Evolutionary conservation across 2,888 invertebrate genomes (phyloP), one percentile per base, ranked within the genome.

Genomic region (Trimorus sp.): DNA sequence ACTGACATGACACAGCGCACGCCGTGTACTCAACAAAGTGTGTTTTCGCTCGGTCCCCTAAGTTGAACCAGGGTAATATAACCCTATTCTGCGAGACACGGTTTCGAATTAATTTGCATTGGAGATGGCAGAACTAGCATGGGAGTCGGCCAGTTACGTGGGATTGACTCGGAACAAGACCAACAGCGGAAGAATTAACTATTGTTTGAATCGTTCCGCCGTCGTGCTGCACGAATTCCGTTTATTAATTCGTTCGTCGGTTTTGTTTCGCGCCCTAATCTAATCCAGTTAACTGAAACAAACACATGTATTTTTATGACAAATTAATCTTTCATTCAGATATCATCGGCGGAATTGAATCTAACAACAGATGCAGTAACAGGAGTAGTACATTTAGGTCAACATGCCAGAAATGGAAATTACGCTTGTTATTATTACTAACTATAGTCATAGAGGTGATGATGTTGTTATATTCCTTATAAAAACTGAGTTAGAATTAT

Each of bases 71-170:
- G 70, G 79, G 68, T 83, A 83, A 79, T 83, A 83, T 83, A 83
- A 80, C 83, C 79, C 79, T 79, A 83, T 80, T 79, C 83, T 80
- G 51, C 68, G 79, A 83, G 83, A 77, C 83, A 83, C 54, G 83
- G 83, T 77, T 80, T 74, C 79, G 77, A 83, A 83, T 83, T 83
- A 83, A 83, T 80, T 83, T 83, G 79, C 83, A 83, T 83, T 83
- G 70, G 79, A 83, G 77, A 83, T 83, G 73, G 74, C 77, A 80
- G 73, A 80, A 83, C 79, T 77, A 76, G 59, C 79, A 69, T 79
- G 37, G 60, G 62, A 83, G 74, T 83, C 65, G 74, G 40, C 69
- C 83, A 74, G 77, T 77, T 80, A 83, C 54, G 60, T 54, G 42
- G 79, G 79, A 83, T 80, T 79, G 77, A 79, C 83, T 82, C 58